Conservation (phyloP, 2,113 vertebrate species). For the Butorides virescens region DNA sequence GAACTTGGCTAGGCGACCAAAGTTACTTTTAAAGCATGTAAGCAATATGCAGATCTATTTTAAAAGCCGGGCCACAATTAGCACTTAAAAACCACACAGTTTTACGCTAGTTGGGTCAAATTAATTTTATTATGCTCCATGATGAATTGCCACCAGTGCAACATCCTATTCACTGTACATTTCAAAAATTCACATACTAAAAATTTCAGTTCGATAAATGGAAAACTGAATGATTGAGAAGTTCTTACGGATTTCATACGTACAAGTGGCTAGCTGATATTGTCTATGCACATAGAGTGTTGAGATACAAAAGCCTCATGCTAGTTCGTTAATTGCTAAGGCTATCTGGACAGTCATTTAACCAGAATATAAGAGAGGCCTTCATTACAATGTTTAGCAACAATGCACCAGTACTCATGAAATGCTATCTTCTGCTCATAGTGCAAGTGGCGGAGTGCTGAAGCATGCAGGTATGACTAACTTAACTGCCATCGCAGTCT, state of each 20-base stretch:
- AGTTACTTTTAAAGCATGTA: neutral
- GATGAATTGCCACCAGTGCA: constrained; percentile 87
- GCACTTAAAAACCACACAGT: constrained; percentile 55
- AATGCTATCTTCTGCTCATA: constrained; percentile 31
- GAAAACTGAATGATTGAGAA: constrained; percentile 78
- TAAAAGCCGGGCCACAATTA: neutral
- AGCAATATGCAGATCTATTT: neutral
- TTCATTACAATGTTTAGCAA: constrained; percentile 62
- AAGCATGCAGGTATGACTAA: constrained; percentile 68
- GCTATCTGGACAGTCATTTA: constrained; percentile 70
- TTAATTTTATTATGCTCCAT: constrained; percentile 85
- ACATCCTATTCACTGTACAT: constrained; percentile 85
- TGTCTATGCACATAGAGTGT: constrained; percentile 77
- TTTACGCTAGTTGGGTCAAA: constrained; percentile 73
- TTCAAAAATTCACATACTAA: constrained; percentile 83
- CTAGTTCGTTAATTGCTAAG: constrained; percentile 75
- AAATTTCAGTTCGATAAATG: constrained; percentile 79
- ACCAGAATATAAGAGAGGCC: constrained; percentile 67
- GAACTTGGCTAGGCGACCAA: neutral
- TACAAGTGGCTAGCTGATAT: constrained; percentile 78
- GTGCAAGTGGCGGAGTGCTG: constrained; percentile 43
- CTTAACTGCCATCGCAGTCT: constrained; percentile 13
- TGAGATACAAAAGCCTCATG: constrained; percentile 79
- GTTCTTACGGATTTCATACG: constrained; percentile 72
- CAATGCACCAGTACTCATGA: constrained; percentile 45